These are phyloP conservation scores for Paramisgurnus dabryanus DNA, from an alignment of 2,113 vertebrate genomes.

Conservation along the genomic window DNA sequence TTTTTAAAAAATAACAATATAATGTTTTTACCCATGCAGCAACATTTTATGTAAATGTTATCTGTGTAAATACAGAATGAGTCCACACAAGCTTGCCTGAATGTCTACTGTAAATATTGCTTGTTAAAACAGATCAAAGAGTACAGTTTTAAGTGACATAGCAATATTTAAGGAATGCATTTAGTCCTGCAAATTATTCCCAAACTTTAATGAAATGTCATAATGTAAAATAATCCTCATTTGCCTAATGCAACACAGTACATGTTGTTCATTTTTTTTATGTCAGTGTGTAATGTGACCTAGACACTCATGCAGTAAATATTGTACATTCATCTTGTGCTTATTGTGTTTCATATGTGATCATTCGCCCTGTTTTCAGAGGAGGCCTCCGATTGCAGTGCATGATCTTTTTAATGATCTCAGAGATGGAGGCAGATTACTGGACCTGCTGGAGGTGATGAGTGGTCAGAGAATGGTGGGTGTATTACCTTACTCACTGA, in stretches of 20 bases:
- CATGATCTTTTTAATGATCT: conserved; percentile 88
- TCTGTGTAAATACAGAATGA: not conserved
- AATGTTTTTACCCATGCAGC: too few species aligned
- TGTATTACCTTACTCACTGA: not conserved
- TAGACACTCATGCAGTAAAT: not conserved
- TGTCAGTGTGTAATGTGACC: too few species aligned
- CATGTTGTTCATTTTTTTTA: too few species aligned
- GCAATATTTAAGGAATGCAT: too few species aligned
- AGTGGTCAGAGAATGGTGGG: conserved; percentile 89
- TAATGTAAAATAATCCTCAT: too few species aligned
- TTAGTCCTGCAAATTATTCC: too few species aligned
- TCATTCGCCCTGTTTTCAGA: conserved; percentile 71
- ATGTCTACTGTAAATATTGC: not conserved
- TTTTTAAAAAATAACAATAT: too few species aligned
- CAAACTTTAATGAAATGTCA: too few species aligned
- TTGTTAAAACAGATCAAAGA: not conserved
- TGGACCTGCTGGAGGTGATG: conserved; percentile 95
- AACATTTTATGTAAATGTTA: not conserved
- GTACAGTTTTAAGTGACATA: too few species aligned
- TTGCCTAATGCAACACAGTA: too few species aligned
- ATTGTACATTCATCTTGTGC: not conserved
- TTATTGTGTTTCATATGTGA: not conserved
- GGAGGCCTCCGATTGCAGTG: conserved; percentile 76
- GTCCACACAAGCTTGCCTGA: conserved; percentile 1
- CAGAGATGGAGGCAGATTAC: conserved; percentile 82